Evolutionary conservation across 2,888 invertebrate species (phyloP).

Genomic region (Ectemnius continuus): DNA sequence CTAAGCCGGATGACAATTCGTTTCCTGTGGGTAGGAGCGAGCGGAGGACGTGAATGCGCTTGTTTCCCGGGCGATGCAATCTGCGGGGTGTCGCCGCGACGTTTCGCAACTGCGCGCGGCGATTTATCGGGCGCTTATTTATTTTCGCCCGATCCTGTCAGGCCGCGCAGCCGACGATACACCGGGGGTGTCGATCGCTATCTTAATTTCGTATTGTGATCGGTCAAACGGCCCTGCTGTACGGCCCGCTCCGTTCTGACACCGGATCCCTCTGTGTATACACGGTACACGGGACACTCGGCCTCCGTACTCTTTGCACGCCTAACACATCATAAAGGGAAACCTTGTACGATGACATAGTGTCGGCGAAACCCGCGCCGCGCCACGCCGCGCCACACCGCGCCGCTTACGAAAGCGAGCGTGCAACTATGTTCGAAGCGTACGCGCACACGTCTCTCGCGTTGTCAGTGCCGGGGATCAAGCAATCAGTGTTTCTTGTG

Average conservation of each 20-base stretch:
- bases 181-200: slow-evolving; percentile 67
- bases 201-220: slow-evolving; percentile 72
- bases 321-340: slow-evolving; percentile 31
- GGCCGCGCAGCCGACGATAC: slow-evolving; percentile 45
- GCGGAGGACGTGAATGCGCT: slow-evolving; percentile 37
- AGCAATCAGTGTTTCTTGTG: slow-evolving; percentile 38
- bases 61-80: slow-evolving; percentile 42
- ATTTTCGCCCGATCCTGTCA: slow-evolving; percentile 60
- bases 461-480: slow-evolving; percentile 28
- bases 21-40: slow-evolving; percentile 22
- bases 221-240: slow-evolving; percentile 57
- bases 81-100: slow-evolving; percentile 48
- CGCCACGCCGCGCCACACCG: too few species aligned
- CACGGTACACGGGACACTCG: slow-evolving; percentile 42
- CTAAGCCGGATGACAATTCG: slow-evolving; percentile 23
- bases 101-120: slow-evolving; percentile 45
- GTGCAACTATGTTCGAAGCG: slow-evolving; percentile 36
- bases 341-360: slow-evolving; percentile 45
- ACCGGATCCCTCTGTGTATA: slow-evolving; percentile 23
- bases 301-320: slow-evolving; percentile 44
- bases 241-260: slow-evolving; percentile 28
- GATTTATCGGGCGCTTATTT: slow-evolving; percentile 68
- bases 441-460: slow-evolving; percentile 8
- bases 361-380: slow-evolving; percentile 43
- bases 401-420: slow-evolving; percentile 38